Conservation (phyloP, 2,888 invertebrate species). For the Mystacides longicornis region DNA sequence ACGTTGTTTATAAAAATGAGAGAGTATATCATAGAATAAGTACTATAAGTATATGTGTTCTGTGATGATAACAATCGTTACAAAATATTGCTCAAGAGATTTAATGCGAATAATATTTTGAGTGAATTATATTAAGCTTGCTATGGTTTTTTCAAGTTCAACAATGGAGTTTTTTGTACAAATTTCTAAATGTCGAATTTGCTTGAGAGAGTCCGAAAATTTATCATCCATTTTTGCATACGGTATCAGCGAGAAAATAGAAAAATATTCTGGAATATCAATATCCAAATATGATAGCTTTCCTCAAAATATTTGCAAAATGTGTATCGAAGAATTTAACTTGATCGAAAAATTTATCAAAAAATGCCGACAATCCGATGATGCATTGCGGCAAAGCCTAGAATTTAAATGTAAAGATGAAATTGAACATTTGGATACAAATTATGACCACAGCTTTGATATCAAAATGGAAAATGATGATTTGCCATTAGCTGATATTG, state of each 20-base stretch:
- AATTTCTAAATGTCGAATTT: conserved; percentile 28
- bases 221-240: neutral
- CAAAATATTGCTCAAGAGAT: no score
- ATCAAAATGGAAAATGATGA: conserved; percentile 4
- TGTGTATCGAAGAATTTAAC: conserved; percentile 6
- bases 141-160: no score
- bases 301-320: neutral
- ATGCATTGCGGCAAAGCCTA: neutral
- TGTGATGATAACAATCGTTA: no score
- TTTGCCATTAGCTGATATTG: neutral
- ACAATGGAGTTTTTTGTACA: no score
- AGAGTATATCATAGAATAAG: no score
- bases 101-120: no score
- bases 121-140: no score
- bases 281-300: conserved; percentile 2
- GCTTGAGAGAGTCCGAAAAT: neutral
- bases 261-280: neutral
- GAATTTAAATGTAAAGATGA: conserved; percentile 3
- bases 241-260: conserved; percentile 1
- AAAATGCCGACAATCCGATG: conserved; percentile 5
- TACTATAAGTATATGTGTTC: no score
- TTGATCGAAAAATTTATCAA: neutral
- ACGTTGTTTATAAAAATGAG: no score
- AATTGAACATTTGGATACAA: neutral
- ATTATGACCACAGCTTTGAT: neutral